Base-by-base conservation (phyloP, 2,888 invertebrate species). In the Rotaria macrura region DNA sequence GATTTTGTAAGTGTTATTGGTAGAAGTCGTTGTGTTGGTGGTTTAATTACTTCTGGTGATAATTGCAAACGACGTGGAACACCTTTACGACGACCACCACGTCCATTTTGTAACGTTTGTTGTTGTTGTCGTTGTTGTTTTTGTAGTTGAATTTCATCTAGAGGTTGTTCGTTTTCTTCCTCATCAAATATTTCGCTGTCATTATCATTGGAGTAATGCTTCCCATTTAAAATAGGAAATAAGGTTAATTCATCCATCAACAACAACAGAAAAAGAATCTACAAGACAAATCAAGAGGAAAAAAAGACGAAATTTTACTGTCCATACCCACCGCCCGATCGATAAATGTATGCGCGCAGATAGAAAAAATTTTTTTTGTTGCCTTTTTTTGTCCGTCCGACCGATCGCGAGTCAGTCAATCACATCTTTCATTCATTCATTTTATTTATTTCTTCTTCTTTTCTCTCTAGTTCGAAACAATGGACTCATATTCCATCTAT, bases 51-150 rank as follows among this genome's bases (percentile, higher is more conserved):
- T 65, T 65, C 65, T 14, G 65, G 65, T 14, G 65, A 65, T 34
- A 65, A 34, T 29, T 65, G 65, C 10, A 79, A 79, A 79, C 74
- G 74, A 43, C 43, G 38, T 79, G 74, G 74, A 43, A 79, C 74
- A n/a, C 74, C 74, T 79, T 79, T 79, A 14, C 74, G 74, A 25
- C 74, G 74, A 10, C 65, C 65, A 14, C 65, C 65, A 65, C 65
- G 65, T 65, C 34, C 65, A 65, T 34, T 65, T 65, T 65, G 65
- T 3, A 65, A 14, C 20, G 65, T 5, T 79, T 43, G 23, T 43
- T 79, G 74, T 40, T 79, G 74, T 25, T 43, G 74, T 79, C 25
- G 74, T 23, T 23, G 74, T 25, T 43, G 74, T 79, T 40, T 40
- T 23, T 23, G 74, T 79, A 34, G 43, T 23, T 49, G 49, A 49